These are phyloP conservation scores for Oceanodroma tethys DNA, from an alignment of 2,113 vertebrate species.

Conservation along the genomic window DNA sequence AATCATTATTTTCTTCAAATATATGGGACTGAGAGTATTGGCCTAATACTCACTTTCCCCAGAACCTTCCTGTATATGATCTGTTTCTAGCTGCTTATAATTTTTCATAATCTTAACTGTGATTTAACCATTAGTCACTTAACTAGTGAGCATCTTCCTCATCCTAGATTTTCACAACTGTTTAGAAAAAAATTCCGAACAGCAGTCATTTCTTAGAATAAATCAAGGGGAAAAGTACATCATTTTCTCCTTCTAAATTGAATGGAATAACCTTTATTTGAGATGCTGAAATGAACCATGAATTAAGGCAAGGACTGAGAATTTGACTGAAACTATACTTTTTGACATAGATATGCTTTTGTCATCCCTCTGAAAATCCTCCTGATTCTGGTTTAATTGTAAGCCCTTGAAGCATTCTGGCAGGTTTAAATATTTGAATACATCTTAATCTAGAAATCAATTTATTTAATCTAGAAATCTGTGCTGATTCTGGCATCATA, in stretches of 20 bases:
- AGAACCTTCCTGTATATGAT: not conserved
- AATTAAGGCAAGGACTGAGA: not conserved
- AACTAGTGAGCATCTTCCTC: not conserved
- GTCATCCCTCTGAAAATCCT: not conserved
- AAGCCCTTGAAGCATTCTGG: not conserved
- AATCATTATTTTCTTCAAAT: not conserved
- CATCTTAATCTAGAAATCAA: not conserved
- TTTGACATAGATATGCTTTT: not conserved
- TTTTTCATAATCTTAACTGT: not conserved
- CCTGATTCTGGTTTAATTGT: not conserved
- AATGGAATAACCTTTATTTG: not conserved
- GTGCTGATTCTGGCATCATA: not conserved
- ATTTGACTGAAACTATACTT: not conserved
- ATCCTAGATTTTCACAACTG: not conserved
- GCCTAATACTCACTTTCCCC: not conserved
- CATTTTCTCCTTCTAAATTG: not conserved
- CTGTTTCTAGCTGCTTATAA: not conserved
- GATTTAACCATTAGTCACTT: not conserved
- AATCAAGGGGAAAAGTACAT: not conserved
- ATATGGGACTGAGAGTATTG: not conserved
- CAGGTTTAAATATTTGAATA: not conserved
- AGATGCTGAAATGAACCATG: not conserved
- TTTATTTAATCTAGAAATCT: too few species aligned
- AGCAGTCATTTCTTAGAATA: not conserved
- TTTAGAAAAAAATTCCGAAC: not conserved